Evolutionary conservation across 2,797 vertebrate genomes (phyloP), one percentile per base, ranked within the genome.

Genomic region (Philypnodon macrostomus): DNA sequence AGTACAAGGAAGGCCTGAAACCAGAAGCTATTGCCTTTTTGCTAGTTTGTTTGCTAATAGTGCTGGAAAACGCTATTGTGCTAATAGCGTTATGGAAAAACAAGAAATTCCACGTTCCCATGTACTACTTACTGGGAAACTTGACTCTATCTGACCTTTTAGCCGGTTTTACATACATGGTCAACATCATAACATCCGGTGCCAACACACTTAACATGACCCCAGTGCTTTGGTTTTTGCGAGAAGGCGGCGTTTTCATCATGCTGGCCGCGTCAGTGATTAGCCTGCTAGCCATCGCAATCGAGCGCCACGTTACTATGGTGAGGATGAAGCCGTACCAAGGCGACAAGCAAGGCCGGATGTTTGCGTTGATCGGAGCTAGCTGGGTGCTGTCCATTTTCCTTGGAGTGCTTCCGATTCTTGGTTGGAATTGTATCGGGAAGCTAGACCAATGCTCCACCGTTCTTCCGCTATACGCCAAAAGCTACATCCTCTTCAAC

Each of bases 231-330:
- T 96, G 94, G 91, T 95, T 96, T 58, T 76, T 92, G 4, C 78
- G 93, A 15, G 93, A 95, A 36, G 93, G 92, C 0, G 91, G 93
- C 0, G 93, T 95, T 46, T 94, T 94, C 66, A 90, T 95, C 77
- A 93, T 91, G 11, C 79, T 96, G 17, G 83, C 92, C 0, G 93
- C 93, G 0, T 96, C 93, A 0, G 77, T 96, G 73, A 85, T 96
- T 71, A 95, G 94, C 55, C 85, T 96, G 24, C 75, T 95, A 58
- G 93, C 93, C 55, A 94, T 96, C 0, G 94, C 93, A 14, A 91
- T 95, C 0, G 94, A 96, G 77, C 90, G 94, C 1, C 90, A 93
- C n/a, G 88, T 95, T 15, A 95, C 94, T 53, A 94, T 96, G 94
- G 90, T 91, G 50, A 88, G 90, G 65, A 90, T 93, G 83, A 92